Conservation (phyloP, 2,113 vertebrate species). For the Dicentrarchus labrax region DNA sequence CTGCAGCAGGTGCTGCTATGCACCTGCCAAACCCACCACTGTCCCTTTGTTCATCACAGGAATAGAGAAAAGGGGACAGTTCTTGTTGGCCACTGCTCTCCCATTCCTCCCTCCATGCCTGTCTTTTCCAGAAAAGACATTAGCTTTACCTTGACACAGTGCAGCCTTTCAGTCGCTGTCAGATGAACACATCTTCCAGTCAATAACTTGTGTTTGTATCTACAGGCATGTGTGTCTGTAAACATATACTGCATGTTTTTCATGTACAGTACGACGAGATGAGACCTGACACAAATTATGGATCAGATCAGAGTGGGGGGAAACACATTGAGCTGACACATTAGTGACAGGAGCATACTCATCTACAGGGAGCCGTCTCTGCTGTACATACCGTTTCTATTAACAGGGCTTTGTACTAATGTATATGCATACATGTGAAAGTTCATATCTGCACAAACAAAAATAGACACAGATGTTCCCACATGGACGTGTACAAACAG, state of each 20-base stretch:
- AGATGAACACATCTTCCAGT: conserved; percentile 1
- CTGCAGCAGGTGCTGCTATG: conserved; percentile 32
- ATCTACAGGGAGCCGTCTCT: neutral
- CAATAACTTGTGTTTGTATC: neutral
- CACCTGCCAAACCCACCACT: conserved; percentile 27
- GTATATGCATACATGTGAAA: neutral
- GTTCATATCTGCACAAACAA: conserved; percentile 19
- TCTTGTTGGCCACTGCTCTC: conserved; percentile 6
- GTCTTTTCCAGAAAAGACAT: neutral
- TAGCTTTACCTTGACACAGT: conserved; percentile 32
- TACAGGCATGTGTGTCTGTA: neutral
- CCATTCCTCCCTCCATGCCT: neutral
- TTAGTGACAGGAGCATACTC: conserved; percentile 14
- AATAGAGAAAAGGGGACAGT: conserved; percentile 17
- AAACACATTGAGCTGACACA: conserved; percentile 3
- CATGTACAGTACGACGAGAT: conserved; percentile 8
- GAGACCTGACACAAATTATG: conserved; percentile 30
- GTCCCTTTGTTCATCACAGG: conserved; percentile 37
- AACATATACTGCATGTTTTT: neutral
- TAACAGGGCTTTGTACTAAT: neutral
- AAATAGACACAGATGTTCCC: conserved; percentile 10
- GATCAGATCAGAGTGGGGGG: conserved; percentile 18
- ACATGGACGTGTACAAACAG: neutral
- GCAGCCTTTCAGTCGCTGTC: neutral
- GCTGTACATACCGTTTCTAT: neutral